Base-by-base conservation (phyloP, 2,113 vertebrate genomes). In the Crotalus tigris region DNA sequence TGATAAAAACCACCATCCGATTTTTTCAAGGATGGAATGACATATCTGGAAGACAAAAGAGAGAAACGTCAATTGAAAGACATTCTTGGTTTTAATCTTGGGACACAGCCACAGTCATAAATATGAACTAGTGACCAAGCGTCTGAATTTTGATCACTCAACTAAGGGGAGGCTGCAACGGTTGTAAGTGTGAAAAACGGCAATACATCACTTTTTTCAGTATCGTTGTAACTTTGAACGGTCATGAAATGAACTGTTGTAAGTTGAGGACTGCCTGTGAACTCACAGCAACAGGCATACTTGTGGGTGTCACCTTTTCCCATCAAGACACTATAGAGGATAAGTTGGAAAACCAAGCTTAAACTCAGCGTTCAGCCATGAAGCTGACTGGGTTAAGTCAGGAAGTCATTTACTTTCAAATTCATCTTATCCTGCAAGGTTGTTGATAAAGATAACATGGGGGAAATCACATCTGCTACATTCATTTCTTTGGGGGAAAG, bases 1-100 rank as follows among this genome's bases (percentile, higher is more conserved):
- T 98, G 99, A 96, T 99, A 99, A 93, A 95, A 97, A 29, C 99
- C 99, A 33, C 98, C 97, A 3, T 99, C 98, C 0, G 96, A 97
- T 93, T 97, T 98, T 97, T 96, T 97, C 94, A 99, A 90, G 29
- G 98, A 97, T 44, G 97, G 97, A 57, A 99, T 94, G 57, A 97
- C 96, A 88, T 98, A 98, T 97, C 99, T 99, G 26, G 0, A 61
- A 94, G 93, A 86, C 13, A 93, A 51, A 96, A 33, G 92, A 93
- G 59, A 93, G 81, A 59, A 91, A 93, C 0, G 89, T 88, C 17
- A 64, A 2, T 97, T 93, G 96, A 0, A 87, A 29, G 0, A 0
- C 0, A 0, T 15, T 58, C 15, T 61, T n/a, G 55, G 12, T 53
- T 49, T 87, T 53, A 9, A 19, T 1, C 59, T 26, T 26, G 59